Evolutionary conservation across 2,888 invertebrate species (phyloP).

Genomic region (Pristionchus arcanus): DNA sequence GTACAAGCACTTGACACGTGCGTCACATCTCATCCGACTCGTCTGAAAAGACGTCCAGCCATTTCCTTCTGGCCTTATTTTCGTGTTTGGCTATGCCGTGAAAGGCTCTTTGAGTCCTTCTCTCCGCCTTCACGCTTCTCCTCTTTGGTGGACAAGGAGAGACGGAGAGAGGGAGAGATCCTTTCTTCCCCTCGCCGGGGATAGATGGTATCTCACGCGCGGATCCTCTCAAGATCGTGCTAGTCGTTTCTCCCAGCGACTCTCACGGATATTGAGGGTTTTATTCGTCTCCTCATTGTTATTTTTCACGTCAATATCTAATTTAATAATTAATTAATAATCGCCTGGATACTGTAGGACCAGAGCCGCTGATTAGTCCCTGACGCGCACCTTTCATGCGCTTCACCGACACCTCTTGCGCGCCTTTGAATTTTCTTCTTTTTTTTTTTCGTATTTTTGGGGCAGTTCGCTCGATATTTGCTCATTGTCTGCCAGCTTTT

Average conservation of each 20-base stretch:
- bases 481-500: slow-evolving; percentile 34
- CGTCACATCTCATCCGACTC: neutral
- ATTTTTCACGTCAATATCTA: neutral
- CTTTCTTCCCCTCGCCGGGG: neutral
- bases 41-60: neutral
- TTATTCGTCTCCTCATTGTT: neutral
- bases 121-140: neutral
- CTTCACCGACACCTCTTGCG: neutral
- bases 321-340: neutral
- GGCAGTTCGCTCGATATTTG: neutral
- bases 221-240: neutral
- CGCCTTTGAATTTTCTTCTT: neutral
- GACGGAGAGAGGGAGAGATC: neutral
- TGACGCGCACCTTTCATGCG: neutral
- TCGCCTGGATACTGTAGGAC: neutral
- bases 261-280: neutral
- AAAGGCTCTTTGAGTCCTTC: neutral
- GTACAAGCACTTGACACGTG: neutral
- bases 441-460: slow-evolving; percentile 7
- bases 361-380: neutral
- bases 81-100: neutral
- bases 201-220: slow-evolving; percentile 30
- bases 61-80: neutral
- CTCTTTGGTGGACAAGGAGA: neutral
- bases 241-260: neutral